phyloP scores from a whole-genome alignment of 2,888 invertebrate species.

The Invenusta paracnida region DNA sequence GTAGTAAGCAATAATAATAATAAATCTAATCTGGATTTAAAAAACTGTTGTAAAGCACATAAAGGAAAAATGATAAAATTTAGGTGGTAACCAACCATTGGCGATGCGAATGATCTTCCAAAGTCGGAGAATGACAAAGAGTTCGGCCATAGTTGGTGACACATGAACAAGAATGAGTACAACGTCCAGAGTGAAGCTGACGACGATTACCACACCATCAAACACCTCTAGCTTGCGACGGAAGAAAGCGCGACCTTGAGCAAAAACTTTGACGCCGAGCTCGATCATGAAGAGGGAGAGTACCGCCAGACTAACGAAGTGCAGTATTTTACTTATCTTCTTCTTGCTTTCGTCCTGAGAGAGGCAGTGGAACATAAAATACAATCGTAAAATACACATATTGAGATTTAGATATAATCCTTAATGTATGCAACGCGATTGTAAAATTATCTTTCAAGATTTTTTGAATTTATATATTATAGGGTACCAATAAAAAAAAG shows the following conservation, averaged over 20 bases:
- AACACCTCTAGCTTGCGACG: not conserved
- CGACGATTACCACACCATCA: not conserved
- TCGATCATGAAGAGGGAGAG: not conserved
- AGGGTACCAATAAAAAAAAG: too few relatives aligned
- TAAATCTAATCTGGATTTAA: too few relatives aligned
- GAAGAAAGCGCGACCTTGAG: not conserved
- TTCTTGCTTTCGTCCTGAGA: not conserved
- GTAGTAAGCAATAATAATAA: too few relatives aligned
- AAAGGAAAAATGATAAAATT: too few relatives aligned
- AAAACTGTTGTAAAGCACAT: too few relatives aligned
- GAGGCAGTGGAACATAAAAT: too few relatives aligned
- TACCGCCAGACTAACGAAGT: slow-evolving; percentile 4
- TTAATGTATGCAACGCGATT: too few relatives aligned
- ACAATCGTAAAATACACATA: too few relatives aligned
- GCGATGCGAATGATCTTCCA: slow-evolving; percentile 13
- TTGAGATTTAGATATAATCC: too few relatives aligned
- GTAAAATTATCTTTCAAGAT: too few relatives aligned
- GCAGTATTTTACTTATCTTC: not conserved
- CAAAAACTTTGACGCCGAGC: not conserved
- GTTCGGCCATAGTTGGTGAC: not conserved
- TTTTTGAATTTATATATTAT: too few relatives aligned
- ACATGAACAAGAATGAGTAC: not conserved
- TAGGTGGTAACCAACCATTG: too few relatives aligned
- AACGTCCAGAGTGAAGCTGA: not conserved
- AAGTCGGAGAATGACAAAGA: not conserved